Conservation (phyloP, 64 coral and sea anemone species). For the Actinia equina region DNA sequence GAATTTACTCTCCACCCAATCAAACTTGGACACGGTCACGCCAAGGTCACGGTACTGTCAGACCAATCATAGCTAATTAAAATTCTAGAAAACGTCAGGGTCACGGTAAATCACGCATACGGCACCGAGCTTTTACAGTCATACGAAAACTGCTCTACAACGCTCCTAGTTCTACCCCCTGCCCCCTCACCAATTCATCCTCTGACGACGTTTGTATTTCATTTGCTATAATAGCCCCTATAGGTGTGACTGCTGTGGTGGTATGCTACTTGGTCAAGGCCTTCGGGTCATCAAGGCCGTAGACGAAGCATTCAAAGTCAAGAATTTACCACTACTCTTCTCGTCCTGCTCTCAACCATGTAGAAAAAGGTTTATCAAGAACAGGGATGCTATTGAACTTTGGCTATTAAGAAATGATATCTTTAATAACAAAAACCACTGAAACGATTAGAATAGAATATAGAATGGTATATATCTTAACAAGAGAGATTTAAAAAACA, state of each 20-base stretch:
- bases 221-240: slow-evolving; percentile 27
- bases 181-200: no score
- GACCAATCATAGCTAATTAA: no score
- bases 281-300: slow-evolving; percentile 79
- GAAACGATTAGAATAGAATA: background rate
- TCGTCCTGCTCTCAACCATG: slow-evolving; percentile 80
- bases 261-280: slow-evolving; percentile 64
- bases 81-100: no score
- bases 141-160: no score
- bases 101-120: no score
- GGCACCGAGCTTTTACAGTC: no score
- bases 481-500: background rate
- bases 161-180: no score
- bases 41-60: no score
- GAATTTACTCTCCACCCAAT: no score
- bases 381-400: slow-evolving; percentile 45
- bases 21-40: no score
- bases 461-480: background rate
- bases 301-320: slow-evolving; percentile 56
- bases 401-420: slow-evolving; percentile 74
- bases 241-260: slow-evolving; percentile 89
- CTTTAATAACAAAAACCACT: background rate
- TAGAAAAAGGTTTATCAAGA: slow-evolving; percentile 71
- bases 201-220: background rate
- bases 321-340: slow-evolving; percentile 80